Base-by-base conservation (phyloP, 2,888 invertebrate species). In the Neoscelio sp. region DNA sequence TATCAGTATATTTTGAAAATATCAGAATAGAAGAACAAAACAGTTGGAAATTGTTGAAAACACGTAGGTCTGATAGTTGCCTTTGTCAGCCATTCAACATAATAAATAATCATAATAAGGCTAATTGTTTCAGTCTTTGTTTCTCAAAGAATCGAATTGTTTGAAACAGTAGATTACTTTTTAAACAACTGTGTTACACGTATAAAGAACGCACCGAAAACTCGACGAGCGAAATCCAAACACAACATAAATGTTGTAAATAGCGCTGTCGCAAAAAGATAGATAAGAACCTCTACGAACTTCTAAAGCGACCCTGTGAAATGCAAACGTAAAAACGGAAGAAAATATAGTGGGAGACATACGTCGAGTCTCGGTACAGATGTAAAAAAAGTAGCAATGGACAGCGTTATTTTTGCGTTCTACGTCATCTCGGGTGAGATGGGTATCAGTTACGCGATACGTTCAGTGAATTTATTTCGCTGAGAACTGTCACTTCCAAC, bases 321-420 rank as follows among this genome's bases (percentile, higher is more conserved):
- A 62, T 23, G 35, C 23, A 17, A 35, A 10, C n/a, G 38, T 26
- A 62, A 62, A 64, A 64, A 62, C 35, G 50, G 35, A 28, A 65
- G 23, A 67, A 67, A 56, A 67, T 44, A 56, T 44, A 62, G 46
- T 35, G 38, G 38, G 20, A 58, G 58, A 18, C 40, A 48, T 46
- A 18, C 56, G 17, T n/a, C 42, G 18, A 42, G 54, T 44, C 33
- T 40, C 44, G 30, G 33, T 30, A 35, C 26, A 38, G 48, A 40
- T 46, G 56, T 56, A 68, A 68, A 67, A n/a, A 68, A 40, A 58
- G 52, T 54, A 35, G 54, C 44, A 60, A 60, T 60, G 8, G 52
- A 28, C 50, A 20, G 20, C 60, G 58, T 60, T 70, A 70, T 60
- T 70, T 70, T 70, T 50, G 52, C 50, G 50, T 50, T 48, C 23